phyloP scores from a whole-genome alignment of 2,113 vertebrate genomes.

The Fulmarus glacialis region DNA sequence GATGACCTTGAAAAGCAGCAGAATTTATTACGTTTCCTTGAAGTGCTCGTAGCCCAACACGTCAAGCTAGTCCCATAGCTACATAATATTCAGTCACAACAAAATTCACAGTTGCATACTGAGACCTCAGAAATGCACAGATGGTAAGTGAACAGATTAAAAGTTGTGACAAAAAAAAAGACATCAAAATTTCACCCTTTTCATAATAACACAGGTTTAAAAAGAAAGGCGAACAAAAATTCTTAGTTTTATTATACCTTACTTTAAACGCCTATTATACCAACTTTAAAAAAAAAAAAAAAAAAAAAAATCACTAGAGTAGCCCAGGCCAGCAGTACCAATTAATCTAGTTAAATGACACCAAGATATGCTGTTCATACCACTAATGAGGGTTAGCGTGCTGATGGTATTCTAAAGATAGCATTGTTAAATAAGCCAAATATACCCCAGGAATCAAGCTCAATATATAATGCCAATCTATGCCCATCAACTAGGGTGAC shows the following conservation, averaged over 20 bases:
- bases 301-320: background rate
- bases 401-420: conserved; percentile 65
- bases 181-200: background rate
- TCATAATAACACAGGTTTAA: background rate
- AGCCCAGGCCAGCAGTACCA: background rate
- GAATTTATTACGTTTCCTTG: conserved; percentile 45
- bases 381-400: conserved; percentile 64
- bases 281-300: background rate
- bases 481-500: conserved; percentile 57
- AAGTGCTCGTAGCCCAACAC: conserved; percentile 38
- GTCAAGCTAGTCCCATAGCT: conserved; percentile 20
- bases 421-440: conserved; percentile 71
- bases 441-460: conserved; percentile 63
- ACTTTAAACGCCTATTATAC: background rate
- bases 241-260: background rate
- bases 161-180: background rate
- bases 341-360: conserved; percentile 64
- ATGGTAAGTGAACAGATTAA: background rate
- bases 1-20: conserved; percentile 23
- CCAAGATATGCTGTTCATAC: conserved; percentile 53
- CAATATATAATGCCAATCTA: conserved; percentile 43
- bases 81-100: background rate
- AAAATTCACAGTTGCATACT: background rate
- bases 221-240: background rate
- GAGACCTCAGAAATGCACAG: background rate